These are phyloP conservation scores for Knipowitschia caucasica DNA, from an alignment of 2,797 vertebrate genomes.

Conservation along the genomic window DNA sequence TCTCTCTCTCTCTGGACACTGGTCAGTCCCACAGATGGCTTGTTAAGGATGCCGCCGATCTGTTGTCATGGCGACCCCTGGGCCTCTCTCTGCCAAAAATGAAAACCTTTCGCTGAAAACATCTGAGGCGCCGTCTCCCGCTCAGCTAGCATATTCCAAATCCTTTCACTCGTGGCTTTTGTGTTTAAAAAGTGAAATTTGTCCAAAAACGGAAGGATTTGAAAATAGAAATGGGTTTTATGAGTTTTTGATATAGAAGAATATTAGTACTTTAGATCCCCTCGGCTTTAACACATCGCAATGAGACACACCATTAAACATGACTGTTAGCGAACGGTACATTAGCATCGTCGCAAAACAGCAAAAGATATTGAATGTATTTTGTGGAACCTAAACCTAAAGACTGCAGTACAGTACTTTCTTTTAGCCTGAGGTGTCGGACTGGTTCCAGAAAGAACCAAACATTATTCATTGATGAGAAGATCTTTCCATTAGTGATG, in stretches of 20 bases:
- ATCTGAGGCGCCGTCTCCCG: slow-evolving; percentile 23
- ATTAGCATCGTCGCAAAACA: neutral
- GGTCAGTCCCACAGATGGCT: slow-evolving; percentile 66
- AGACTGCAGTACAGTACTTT: no score
- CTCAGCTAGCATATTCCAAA: slow-evolving; percentile 10
- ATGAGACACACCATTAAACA: neutral
- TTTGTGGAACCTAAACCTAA: neutral
- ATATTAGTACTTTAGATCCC: neutral
- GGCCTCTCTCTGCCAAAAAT: slow-evolving; percentile 34
- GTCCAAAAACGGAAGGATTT: neutral
- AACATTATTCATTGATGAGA: slow-evolving; percentile 56
- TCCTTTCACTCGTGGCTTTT: neutral
- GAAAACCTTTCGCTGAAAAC: slow-evolving; percentile 32
- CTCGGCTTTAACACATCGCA: slow-evolving; percentile 1
- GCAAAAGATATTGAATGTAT: neutral
- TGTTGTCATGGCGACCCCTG: slow-evolving; percentile 55
- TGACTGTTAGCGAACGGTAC: neutral
- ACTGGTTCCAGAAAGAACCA: no score
- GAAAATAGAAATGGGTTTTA: neutral
- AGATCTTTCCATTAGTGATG: slow-evolving; percentile 43
- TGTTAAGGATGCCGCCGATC: slow-evolving; percentile 45
- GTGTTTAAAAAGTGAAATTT: neutral
- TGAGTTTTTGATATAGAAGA: slow-evolving; percentile 2
- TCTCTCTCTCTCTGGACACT: slow-evolving; percentile 41
- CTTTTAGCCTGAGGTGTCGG: no score